Conservation (phyloP, 2,113 vertebrate species). For the Oncorhynchus nerka region DNA sequence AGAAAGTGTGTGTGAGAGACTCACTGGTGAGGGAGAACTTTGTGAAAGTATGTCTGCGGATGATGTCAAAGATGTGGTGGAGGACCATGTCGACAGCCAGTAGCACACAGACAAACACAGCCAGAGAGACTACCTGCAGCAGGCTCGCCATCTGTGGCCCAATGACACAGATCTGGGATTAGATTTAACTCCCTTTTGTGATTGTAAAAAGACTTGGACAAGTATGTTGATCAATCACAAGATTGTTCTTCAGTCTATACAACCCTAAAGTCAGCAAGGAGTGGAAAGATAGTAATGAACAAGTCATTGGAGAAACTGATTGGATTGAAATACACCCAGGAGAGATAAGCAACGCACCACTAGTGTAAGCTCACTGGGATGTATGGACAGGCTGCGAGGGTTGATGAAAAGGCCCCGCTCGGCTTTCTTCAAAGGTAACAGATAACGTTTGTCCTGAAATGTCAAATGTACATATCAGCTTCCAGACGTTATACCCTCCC, state of each 20-base stretch:
- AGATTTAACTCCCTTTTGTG: background rate
- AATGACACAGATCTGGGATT: background rate
- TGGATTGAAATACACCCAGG: background rate
- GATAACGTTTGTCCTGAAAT: slow-evolving; percentile 59
- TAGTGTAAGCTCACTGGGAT: slow-evolving; percentile 58
- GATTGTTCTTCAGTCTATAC: too few species aligned
- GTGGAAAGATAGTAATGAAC: background rate
- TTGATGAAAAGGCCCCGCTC: slow-evolving; percentile 64
- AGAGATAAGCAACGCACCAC: slow-evolving; percentile 61
- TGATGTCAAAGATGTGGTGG: slow-evolving; percentile 68
- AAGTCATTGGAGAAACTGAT: background rate
- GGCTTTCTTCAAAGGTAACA: slow-evolving; percentile 73
- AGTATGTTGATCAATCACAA: too few species aligned
- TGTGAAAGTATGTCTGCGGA: slow-evolving; percentile 72
- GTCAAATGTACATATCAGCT: background rate
- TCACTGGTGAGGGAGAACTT: slow-evolving; percentile 76
- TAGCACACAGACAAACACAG: slow-evolving; percentile 67
- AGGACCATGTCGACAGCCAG: slow-evolving; percentile 68
- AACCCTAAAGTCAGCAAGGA: too few species aligned
- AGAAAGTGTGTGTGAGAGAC: background rate
- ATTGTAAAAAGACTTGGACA: too few species aligned
- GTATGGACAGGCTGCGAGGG: slow-evolving; percentile 57
- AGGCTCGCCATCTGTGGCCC: slow-evolving; percentile 66
- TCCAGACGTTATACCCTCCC: too few species aligned
- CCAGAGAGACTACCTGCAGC: slow-evolving; percentile 56